Evolutionary conservation across 2,797 vertebrate genomes (phyloP).

Genomic region (Phrynocephalus guinanensis): DNA sequence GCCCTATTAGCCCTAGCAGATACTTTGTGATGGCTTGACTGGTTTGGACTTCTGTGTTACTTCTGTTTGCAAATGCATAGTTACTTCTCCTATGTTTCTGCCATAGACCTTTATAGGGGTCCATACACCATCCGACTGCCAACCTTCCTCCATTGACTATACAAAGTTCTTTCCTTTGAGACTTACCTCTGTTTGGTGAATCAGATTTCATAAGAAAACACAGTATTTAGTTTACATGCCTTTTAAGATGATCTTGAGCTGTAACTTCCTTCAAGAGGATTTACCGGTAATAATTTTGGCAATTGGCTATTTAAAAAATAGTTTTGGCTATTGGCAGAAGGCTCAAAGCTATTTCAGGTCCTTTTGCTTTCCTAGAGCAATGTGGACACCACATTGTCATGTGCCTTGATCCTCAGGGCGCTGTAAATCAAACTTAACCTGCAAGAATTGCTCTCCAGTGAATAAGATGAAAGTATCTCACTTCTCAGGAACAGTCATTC

Average conservation of each 20-base stretch:
- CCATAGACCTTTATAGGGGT: background rate
- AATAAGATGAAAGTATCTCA: constrained; percentile 39
- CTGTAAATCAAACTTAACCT: background rate
- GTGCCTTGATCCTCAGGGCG: background rate
- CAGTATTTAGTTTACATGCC: constrained; percentile 9
- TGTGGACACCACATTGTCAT: constrained; percentile 27
- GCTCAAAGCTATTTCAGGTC: constrained; percentile 7
- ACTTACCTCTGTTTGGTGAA: constrained; percentile 18
- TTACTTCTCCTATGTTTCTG: background rate
- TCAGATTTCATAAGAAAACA: constrained; percentile 20
- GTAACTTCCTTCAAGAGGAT: constrained; percentile 28
- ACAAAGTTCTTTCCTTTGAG: background rate
- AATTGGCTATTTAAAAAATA: background rate
- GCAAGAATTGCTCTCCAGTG: constrained; percentile 36
- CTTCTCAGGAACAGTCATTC: constrained; percentile 41
- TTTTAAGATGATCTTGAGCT: constrained; percentile 20
- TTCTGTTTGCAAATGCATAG: no score
- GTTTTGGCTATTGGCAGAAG: constrained; percentile 5
- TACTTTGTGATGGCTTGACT: background rate
- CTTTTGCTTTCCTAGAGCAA: constrained; percentile 36
- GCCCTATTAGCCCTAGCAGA: no score
- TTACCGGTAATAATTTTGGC: constrained; percentile 40
- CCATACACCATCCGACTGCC: background rate
- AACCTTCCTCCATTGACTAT: background rate
- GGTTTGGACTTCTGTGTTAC: background rate